Evolutionary conservation across 2,113 vertebrate genomes (phyloP).

Genomic region (Lasiurus borealis): DNA sequence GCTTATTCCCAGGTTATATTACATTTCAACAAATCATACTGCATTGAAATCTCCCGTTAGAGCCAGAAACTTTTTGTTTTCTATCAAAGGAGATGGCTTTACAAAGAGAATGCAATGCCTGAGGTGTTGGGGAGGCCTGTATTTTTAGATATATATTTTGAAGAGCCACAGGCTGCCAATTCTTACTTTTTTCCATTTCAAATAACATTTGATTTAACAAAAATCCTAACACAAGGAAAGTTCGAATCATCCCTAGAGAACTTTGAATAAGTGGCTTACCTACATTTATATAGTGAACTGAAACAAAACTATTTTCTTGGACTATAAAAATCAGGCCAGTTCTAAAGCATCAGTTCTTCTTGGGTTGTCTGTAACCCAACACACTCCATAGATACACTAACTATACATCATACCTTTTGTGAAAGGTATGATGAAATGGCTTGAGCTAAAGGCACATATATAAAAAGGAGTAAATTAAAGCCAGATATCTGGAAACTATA

Average conservation of each 20-base stretch:
- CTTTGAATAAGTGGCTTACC: conserved; percentile 26
- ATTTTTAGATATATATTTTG: background rate
- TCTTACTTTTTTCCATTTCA: background rate
- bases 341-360: background rate
- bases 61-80: background rate
- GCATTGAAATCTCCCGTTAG: background rate
- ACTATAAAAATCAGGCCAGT: conserved; percentile 7
- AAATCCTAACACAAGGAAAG: conserved; percentile 2
- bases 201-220: conserved; percentile 41
- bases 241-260: background rate
- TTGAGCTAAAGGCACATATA: background rate
- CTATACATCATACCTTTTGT: background rate
- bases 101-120: background rate
- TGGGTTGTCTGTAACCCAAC: background rate
- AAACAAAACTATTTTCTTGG: conserved; percentile 23
- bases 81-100: background rate
- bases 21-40: background rate
- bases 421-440: background rate
- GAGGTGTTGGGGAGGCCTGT: background rate
- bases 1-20: conserved; percentile 50
- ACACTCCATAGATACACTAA: background rate
- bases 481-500: background rate
- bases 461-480: background rate
- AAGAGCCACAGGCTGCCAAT: background rate
- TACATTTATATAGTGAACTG: background rate